Conservation (phyloP, 2,797 vertebrate genomes). For the Sardinella longiceps region DNA sequence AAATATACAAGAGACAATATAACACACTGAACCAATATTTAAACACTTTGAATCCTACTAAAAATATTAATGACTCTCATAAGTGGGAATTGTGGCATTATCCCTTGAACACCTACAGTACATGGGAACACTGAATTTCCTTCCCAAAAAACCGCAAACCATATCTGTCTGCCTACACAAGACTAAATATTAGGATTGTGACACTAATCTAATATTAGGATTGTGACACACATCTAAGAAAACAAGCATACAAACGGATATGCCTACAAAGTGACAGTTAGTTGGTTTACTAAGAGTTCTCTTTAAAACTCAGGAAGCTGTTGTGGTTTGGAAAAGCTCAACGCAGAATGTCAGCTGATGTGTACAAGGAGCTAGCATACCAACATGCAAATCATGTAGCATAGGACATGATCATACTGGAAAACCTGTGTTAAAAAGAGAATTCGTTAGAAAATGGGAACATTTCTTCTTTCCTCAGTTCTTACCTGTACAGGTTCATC, state of each 20-base stretch:
- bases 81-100: not conserved
- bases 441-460: not conserved
- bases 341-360: not conserved
- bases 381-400: not conserved
- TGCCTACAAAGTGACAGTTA: not conserved
- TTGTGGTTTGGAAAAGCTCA: not conserved
- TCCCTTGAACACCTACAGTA: not conserved
- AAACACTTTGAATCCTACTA: not conserved
- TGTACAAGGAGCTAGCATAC: not conserved
- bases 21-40: not conserved
- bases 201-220: not conserved
- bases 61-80: not conserved
- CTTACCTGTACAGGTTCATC: slow-evolving; percentile 92
- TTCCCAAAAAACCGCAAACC: not conserved
- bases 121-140: too few relatives aligned
- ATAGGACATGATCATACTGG: not conserved
- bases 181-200: not conserved
- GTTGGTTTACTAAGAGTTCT: not conserved
- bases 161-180: slow-evolving; percentile 4
- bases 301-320: not conserved
- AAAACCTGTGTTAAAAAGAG: not conserved
- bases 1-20: not conserved
- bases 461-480: not conserved
- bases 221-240: not conserved
- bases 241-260: not conserved